phyloP scores from a whole-genome alignment of 2,113 vertebrate genomes.

The Psephotus haematonotus region DNA sequence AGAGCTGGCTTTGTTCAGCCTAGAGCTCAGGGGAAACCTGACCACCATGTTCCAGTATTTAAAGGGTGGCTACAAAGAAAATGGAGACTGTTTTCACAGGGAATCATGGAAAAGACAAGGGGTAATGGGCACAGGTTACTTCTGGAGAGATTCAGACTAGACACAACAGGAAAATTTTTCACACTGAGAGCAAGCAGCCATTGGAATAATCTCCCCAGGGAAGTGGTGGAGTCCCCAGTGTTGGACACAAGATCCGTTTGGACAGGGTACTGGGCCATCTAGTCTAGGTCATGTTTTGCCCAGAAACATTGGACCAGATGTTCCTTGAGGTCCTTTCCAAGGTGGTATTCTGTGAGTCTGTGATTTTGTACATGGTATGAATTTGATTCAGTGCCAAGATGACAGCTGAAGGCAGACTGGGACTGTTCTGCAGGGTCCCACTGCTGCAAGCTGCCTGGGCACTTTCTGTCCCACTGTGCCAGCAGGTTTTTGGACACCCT shows the following conservation, averaged over 20 bases:
- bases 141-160: not conserved
- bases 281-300: not conserved
- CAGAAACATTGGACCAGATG: not conserved
- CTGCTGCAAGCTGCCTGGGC: not conserved
- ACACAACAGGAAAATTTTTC: not conserved
- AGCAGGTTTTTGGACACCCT: accelerated
- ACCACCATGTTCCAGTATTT: not conserved
- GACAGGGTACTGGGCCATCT: not conserved
- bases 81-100: not conserved
- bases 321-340: not conserved
- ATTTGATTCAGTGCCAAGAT: not conserved
- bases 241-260: not conserved
- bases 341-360: not conserved
- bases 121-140: not conserved
- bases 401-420: not conserved
- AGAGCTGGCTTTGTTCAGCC: not conserved
- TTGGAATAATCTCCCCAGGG: not conserved
- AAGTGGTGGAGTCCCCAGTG: not conserved
- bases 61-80: not conserved
- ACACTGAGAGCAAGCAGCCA: not conserved
- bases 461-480: too few species aligned
- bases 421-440: not conserved
- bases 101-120: not conserved
- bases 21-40: not conserved
- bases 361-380: accelerated